Evolutionary conservation across 2,797 vertebrate genomes (phyloP), one percentile per base, ranked within the genome.

Genomic region (Stomatorhinus walkeri): DNA sequence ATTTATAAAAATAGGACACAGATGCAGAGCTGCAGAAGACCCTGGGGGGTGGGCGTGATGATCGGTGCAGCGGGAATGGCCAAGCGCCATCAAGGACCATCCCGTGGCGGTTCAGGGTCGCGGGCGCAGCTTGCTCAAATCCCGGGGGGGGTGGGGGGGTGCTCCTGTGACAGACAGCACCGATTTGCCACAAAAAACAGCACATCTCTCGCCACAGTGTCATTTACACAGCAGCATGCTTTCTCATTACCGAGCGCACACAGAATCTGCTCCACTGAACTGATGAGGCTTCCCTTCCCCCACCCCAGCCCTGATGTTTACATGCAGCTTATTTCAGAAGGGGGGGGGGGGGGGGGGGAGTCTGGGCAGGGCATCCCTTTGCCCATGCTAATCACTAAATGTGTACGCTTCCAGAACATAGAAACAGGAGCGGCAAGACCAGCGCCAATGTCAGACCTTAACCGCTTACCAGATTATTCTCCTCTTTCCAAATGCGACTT

Each of bases 1-100:
- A 85, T 85, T 85, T 24, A 49, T 51, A 85, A 85, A 85, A 85
- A 85, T 85, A 85, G 83, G 19, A 52, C 72, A 79, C 83, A 85
- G 83, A 85, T 85, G 46, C 46, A 85, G 49, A 52, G 48, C 46
- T 51, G 46, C 46, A 51, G 46, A 85, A 52, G 46, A 85, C 46
- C 16, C 43, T 6, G 19, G n/a, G 46, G 61, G 22, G 24, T 4
- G 83, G 48, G 12, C 2, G 22, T 52, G 46, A 28, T 51, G 46
- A 85, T 51, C 22, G 16, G 5, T 48, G 9, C 48, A 84, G 46
- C 83, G 22, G n/a, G 46, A 85, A 24, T 14, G 46, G 83, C n/a
- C 2, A 40, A 43, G 72, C 16, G 16, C 72, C 72, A 43, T 43
- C 36, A 9, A 85, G 83, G 24, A 49, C 22, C 46, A 52, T 28